Evolutionary conservation across 1,140 invertebrate species (phyloP).

Genomic region (Scaptomyza hsui): DNA sequence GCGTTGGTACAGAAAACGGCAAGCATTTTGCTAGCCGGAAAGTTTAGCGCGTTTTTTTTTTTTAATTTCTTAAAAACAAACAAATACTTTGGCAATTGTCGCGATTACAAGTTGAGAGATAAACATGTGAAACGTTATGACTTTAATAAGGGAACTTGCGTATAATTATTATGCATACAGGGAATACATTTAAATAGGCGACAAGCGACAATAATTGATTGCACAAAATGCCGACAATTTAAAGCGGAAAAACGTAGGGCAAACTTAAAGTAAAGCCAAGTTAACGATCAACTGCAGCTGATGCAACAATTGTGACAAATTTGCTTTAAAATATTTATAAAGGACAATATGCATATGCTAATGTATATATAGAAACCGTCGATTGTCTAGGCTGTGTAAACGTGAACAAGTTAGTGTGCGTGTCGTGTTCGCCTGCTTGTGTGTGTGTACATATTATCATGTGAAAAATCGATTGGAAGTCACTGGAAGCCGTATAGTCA

Average conservation of each 20-base stretch:
- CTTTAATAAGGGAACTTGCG: not conserved
- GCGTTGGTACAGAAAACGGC: constrained; percentile 52
- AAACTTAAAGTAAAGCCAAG: constrained; percentile 3
- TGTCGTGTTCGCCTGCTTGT: constrained; percentile 27
- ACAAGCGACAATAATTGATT: not conserved
- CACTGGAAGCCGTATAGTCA: constrained; percentile 64
- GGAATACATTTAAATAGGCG: constrained; percentile 18
- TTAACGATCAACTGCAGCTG: not conserved
- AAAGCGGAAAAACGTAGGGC: constrained; percentile 4
- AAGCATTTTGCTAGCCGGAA: constrained; percentile 41
- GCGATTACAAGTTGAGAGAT: constrained; percentile 3
- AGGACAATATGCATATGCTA: constrained; percentile 15
- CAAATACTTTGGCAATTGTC: constrained; percentile 13
- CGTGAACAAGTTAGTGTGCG: not conserved
- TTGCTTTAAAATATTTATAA: constrained; percentile 35
- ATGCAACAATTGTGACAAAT: constrained; percentile 31
- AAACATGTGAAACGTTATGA: constrained; percentile 27
- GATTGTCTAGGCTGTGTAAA: constrained; percentile 2
- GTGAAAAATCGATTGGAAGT: constrained; percentile 84
- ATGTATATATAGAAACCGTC: constrained; percentile 10
- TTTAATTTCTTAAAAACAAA: constrained; percentile 14
- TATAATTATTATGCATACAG: constrained; percentile 11
- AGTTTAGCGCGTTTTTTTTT: constrained; percentile 54
- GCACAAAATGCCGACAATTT: constrained; percentile 30
- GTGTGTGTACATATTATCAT: constrained; percentile 72